phyloP scores from a whole-genome alignment of 1,140 invertebrate genomes.

The Diorhabda elongata region DNA sequence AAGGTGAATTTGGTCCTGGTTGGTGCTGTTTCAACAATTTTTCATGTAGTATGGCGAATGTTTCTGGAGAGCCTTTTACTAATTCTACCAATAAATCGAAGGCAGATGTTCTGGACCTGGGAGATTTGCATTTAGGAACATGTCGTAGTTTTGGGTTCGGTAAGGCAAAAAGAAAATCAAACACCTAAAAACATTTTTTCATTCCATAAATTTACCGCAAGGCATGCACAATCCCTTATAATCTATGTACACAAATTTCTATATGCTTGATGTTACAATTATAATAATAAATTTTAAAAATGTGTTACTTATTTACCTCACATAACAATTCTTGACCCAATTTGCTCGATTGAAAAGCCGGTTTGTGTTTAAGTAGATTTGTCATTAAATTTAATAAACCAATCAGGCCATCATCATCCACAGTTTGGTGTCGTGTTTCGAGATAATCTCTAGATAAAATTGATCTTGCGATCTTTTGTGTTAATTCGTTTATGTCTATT shows the following conservation, averaged over 20 bases:
- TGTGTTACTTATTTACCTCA: slow-evolving; percentile 48
- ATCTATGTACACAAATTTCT: too few relatives aligned
- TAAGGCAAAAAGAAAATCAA: slow-evolving; percentile 84
- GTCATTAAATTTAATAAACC: slow-evolving; percentile 83
- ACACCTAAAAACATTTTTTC: slow-evolving; percentile 54
- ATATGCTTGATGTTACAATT: too few relatives aligned
- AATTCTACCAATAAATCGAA: slow-evolving; percentile 88
- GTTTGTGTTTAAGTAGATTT: slow-evolving; percentile 82
- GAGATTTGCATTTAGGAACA: slow-evolving; percentile 90
- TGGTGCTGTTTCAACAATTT: slow-evolving; percentile 82
- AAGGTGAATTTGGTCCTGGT: slow-evolving; percentile 75
- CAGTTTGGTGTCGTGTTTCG: slow-evolving; percentile 71
- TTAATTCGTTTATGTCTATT: slow-evolving; percentile 72
- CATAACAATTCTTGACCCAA: slow-evolving; percentile 70
- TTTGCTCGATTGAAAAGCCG: slow-evolving; percentile 77
- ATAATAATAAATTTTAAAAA: too few relatives aligned
- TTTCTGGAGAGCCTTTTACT: slow-evolving; percentile 76
- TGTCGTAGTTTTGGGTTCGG: slow-evolving; percentile 79
- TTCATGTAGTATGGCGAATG: slow-evolving; percentile 78
- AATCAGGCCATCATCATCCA: slow-evolving; percentile 86
- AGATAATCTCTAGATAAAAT: slow-evolving; percentile 74
- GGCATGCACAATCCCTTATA: not conserved
- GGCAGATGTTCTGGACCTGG: slow-evolving; percentile 78
- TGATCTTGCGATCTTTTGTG: slow-evolving; percentile 68
- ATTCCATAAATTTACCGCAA: too few relatives aligned